Evolutionary conservation across 2,113 vertebrate genomes (phyloP).

Genomic region (Heloderma charlesbogerti): DNA sequence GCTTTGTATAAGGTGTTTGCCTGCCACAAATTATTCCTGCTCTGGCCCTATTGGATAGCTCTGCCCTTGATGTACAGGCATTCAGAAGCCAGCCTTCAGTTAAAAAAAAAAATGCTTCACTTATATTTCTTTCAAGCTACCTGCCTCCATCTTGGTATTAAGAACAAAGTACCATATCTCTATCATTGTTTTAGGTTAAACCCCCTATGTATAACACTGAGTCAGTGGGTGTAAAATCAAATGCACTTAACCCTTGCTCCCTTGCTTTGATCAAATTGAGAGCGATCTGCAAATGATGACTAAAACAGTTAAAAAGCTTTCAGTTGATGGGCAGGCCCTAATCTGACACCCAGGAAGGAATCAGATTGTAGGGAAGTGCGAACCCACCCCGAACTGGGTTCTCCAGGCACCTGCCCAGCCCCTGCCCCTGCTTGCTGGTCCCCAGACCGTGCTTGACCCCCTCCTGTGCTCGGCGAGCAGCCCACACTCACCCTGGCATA

Average conservation of each 20-base stretch:
- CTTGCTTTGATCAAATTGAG: not conserved
- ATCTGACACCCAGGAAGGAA: not conserved
- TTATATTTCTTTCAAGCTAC: not conserved
- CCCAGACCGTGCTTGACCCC: no score
- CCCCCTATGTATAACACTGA: not conserved
- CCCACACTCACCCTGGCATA: no score
- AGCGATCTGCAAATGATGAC: not conserved
- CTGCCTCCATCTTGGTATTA: not conserved
- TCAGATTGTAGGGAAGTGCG: no score
- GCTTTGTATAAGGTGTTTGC: not conserved
- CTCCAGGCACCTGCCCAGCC: no score
- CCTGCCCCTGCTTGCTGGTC: no score
- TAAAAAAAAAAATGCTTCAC: not conserved
- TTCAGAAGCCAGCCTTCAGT: not conserved
- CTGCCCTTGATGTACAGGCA: not conserved
- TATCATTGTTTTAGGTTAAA: not conserved
- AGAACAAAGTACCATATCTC: no score
- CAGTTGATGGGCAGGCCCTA: not conserved
- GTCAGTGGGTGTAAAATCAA: not conserved
- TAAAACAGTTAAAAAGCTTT: not conserved
- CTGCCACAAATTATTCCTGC: not conserved
- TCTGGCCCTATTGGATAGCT: not conserved
- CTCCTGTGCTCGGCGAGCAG: no score
- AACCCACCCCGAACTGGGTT: no score
- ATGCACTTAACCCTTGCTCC: not conserved